phyloP scores from a whole-genome alignment of 1,140 invertebrate genomes.

The Camponotus vicinus region DNA sequence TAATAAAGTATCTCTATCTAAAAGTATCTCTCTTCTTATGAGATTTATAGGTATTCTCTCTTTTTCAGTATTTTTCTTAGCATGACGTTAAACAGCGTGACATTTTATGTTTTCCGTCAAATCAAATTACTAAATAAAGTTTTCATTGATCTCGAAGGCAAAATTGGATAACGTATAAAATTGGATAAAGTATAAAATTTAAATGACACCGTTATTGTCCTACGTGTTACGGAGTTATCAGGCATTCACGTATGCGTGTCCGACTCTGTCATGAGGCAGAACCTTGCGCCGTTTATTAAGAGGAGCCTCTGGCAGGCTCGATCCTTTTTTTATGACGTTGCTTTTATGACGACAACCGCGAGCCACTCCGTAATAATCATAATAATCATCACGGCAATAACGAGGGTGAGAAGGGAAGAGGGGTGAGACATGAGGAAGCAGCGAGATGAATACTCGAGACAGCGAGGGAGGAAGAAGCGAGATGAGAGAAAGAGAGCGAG shows the following conservation, averaged over 20 bases:
- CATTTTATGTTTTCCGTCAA: not conserved
- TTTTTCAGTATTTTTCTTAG: not conserved
- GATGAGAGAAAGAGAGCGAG: conserved; percentile 13
- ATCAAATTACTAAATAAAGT: conserved; percentile 35
- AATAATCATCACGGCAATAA: conserved; percentile 82
- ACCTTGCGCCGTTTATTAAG: conserved; percentile 74
- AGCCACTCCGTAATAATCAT: conserved; percentile 81
- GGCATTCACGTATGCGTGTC: not conserved
- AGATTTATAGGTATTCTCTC: not conserved
- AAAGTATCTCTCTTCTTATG: not conserved
- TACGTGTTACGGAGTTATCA: not conserved
- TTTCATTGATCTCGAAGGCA: not conserved
- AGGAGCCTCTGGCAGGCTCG: conserved; percentile 65
- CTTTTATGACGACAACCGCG: conserved; percentile 80
- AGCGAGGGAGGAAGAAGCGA: conserved; percentile 23
- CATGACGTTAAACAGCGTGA: too few relatives aligned
- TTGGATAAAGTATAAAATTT: not conserved
- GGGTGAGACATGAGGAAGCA: conserved; percentile 16
- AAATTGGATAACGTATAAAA: conserved; percentile 1
- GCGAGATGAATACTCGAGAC: conserved; percentile 24
- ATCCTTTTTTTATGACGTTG: conserved; percentile 77
- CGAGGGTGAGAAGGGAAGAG: conserved; percentile 51
- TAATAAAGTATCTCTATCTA: too few relatives aligned
- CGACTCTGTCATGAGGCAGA: conserved; percentile 24
- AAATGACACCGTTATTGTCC: conserved; percentile 29